These are phyloP conservation scores for Fissipunctia ypsillon DNA, from an alignment of 2,888 invertebrate species.

Conservation along the genomic window DNA sequence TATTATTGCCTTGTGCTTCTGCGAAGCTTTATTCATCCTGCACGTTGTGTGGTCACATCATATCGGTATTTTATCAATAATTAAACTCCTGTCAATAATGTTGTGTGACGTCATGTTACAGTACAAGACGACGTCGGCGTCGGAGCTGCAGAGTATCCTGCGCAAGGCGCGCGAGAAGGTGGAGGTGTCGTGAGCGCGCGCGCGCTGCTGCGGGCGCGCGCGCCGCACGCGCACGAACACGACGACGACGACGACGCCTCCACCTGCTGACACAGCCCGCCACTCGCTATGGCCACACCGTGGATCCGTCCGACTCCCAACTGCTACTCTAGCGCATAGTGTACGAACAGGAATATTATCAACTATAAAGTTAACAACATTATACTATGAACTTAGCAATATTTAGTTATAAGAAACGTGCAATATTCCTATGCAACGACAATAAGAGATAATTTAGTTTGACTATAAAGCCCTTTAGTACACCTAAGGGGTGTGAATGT, in stretches of 20 bases:
- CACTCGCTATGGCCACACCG: neutral
- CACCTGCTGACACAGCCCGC: constrained; percentile 34
- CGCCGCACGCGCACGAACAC: constrained; percentile 9
- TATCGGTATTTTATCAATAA: neutral
- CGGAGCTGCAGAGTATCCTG: constrained; percentile 94
- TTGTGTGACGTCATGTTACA: constrained; percentile 80
- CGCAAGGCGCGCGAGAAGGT: constrained; percentile 93
- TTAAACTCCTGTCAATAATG: neutral
- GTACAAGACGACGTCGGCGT: constrained; percentile 94
- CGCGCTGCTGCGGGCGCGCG: constrained; percentile 7
- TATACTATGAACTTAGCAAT: constrained; percentile 5
- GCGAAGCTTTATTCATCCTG: neutral
- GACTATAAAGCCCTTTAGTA: constrained; percentile 6
- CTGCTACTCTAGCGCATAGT: neutral
- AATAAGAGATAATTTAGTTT: constrained; percentile 10
- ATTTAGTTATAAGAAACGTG: constrained; percentile 21
- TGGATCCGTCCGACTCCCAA: constrained; percentile 3
- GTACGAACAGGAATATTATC: constrained; percentile 9
- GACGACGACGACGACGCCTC: constrained; percentile 36
- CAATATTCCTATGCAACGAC: constrained; percentile 22
- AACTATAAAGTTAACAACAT: constrained; percentile 4
- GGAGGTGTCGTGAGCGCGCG: constrained; percentile 86
- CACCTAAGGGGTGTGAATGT: constrained; percentile 39
- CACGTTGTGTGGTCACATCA: neutral
- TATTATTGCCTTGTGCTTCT: neutral